A percentile compares a stretch with the other conserved stretches of the same genome.
These are phyloP conservation scores for Eupithecia subumbrata DNA, from an alignment of 2,888 invertebrate genomes.

Conservation along the genomic window DNA sequence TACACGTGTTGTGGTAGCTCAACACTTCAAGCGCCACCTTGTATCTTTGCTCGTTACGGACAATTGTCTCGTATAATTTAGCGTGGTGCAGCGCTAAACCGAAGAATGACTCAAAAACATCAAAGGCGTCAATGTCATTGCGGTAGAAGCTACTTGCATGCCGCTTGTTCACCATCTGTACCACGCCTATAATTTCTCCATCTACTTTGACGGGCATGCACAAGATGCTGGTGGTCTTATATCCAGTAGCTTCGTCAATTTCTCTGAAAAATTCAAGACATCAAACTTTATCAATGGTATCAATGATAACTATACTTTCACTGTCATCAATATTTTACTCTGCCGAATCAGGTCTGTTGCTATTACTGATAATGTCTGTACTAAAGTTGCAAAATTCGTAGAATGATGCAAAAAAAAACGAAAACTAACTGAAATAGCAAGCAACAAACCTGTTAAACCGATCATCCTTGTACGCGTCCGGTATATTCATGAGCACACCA, in stretches of 20 bases:
- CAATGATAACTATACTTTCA: neutral
- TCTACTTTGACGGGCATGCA: conserved; percentile 95
- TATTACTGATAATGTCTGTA: neutral
- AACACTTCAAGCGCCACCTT: conserved; percentile 91
- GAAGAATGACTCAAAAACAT: conserved; percentile 93
- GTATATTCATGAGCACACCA: conserved; percentile 91
- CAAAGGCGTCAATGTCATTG: conserved; percentile 92
- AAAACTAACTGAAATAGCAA: neutral
- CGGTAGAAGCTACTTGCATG: conserved; percentile 81
- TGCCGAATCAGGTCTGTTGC: neutral
- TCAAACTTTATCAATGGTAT: neutral
- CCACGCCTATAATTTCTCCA: conserved; percentile 91
- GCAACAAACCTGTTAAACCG: conserved; percentile 85
- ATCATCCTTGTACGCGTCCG: conserved; percentile 91
- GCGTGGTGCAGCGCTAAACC: conserved; percentile 94
- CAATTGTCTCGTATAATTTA: conserved; percentile 92
- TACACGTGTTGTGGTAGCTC: conserved; percentile 92
- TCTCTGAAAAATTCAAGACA: conserved; percentile 63
- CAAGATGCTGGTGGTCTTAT: conserved; percentile 89
- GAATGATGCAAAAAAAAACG: neutral
- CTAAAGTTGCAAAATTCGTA: neutral
- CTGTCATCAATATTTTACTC: neutral
- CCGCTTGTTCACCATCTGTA: conserved; percentile 92
- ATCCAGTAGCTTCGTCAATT: conserved; percentile 87
- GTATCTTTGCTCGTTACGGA: conserved; percentile 92